These are phyloP conservation scores for Callionymus lyra DNA, from an alignment of 2,113 vertebrate genomes.

Conservation along the genomic window DNA sequence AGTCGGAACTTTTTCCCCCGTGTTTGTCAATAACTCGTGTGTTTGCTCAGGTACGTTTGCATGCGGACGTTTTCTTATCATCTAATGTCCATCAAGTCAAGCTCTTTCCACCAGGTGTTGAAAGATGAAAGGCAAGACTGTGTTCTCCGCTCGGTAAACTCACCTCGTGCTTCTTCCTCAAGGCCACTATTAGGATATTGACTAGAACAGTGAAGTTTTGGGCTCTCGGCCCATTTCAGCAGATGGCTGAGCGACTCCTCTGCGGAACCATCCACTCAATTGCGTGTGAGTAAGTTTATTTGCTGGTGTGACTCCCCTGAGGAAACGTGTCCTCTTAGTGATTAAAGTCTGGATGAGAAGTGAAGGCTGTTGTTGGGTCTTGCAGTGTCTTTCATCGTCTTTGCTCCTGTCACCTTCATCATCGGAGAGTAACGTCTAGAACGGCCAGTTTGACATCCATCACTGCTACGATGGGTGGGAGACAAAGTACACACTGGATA, in stretches of 20 bases:
- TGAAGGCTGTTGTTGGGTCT: conserved; percentile 19
- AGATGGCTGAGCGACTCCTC: conserved; percentile 65
- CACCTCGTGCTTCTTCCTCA: conserved; percentile 35
- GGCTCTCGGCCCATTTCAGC: conserved; percentile 67
- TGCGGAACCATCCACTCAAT: conserved; percentile 50
- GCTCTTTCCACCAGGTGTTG: too few relatives aligned
- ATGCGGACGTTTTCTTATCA: too few relatives aligned
- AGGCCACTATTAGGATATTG: conserved; percentile 57
- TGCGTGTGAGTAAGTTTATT: conserved; percentile 21
- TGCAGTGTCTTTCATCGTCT: too few relatives aligned
- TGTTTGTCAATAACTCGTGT: conserved; percentile 6
- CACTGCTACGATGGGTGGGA: too few relatives aligned
- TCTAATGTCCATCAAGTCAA: too few relatives aligned
- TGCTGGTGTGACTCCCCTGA: conserved; percentile 27
- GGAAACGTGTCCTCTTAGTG: conserved; percentile 39
- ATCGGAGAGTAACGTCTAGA: too few relatives aligned
- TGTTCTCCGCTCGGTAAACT: conserved; percentile 28
- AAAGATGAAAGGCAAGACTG: too few relatives aligned
- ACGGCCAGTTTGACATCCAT: too few relatives aligned
- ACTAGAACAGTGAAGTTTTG: conserved; percentile 59
- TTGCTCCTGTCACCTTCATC: too few relatives aligned
- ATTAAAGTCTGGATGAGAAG: conserved; percentile 37
- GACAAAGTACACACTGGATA: too few relatives aligned
- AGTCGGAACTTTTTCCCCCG: background rate
- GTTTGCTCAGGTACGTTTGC: conserved; percentile 4